A percentile compares a stretch with the other conserved stretches of the same genome.
These are phyloP conservation scores for Semotilus atromaculatus DNA, from an alignment of 2,797 vertebrate species.

Conservation along the genomic window DNA sequence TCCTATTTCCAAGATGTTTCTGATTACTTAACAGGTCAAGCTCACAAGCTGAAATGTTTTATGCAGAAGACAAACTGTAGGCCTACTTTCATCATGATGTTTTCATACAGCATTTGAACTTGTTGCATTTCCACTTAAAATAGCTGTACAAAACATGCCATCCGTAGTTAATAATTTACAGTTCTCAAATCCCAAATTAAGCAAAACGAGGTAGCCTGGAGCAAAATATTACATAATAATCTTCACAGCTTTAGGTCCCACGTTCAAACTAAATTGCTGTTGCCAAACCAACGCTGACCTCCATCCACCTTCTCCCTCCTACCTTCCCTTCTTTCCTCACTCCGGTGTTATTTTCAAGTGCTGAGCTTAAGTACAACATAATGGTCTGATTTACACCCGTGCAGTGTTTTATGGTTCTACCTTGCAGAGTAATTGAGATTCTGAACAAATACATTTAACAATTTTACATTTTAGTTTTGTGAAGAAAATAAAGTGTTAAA, in stretches of 20 bases:
- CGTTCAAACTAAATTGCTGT: conserved; percentile 54
- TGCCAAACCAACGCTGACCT: conserved; percentile 13
- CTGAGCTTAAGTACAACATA: conserved; percentile 16
- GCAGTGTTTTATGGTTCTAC: conserved; percentile 47
- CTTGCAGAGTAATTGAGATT: conserved; percentile 50
- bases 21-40: neutral
- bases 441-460: conserved; percentile 40
- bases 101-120: conserved; percentile 61
- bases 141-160: conserved; percentile 1
- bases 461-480: neutral
- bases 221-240: conserved; percentile 36
- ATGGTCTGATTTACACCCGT: conserved; percentile 38
- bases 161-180: conserved; percentile 54
- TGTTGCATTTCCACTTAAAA: neutral
- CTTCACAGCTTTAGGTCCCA: conserved; percentile 29
- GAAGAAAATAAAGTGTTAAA: neutral
- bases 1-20: neutral
- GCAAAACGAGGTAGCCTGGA: conserved; percentile 23
- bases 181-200: conserved; percentile 44
- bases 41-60: neutral
- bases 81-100: conserved; percentile 47
- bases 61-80: neutral
- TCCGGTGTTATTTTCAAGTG: conserved; percentile 21
- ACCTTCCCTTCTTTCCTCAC: conserved; percentile 11
- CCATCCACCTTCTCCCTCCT: conserved; percentile 33